Conservation (phyloP, 92 coral and sea anemone species). For the Umimayanthus chanpuru region DNA sequence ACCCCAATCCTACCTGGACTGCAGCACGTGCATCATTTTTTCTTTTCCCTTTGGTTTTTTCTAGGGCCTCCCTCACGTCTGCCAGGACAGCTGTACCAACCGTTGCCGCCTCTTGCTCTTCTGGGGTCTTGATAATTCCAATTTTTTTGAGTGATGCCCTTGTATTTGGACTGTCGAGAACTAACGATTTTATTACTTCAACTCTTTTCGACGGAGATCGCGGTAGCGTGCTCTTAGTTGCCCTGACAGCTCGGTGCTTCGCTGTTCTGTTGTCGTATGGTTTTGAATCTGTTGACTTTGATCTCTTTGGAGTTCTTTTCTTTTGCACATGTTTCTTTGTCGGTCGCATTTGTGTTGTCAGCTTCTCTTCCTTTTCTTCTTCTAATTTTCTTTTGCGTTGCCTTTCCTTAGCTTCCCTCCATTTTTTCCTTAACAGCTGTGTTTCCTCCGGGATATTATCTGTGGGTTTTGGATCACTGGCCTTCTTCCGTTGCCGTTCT, state of each 20-base stretch:
- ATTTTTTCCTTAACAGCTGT: conserved; percentile 24
- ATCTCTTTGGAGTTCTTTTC: not conserved
- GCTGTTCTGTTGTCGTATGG: conserved; percentile 24
- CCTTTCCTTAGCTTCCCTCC: conserved; percentile 24
- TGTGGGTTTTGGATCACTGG: conserved; percentile 11
- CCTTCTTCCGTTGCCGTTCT: not conserved
- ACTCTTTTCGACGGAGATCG: conserved; percentile 12
- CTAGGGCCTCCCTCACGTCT: too few species aligned
- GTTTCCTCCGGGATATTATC: conserved; percentile 17
- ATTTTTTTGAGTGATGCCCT: too few species aligned
- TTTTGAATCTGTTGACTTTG: not conserved
- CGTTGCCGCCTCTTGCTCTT: too few species aligned
- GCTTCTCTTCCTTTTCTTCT: not conserved
- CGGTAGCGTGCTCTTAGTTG: conserved; percentile 8
- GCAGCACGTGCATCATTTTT: too few species aligned
- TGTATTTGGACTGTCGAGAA: too few species aligned
- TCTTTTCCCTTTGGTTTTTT: too few species aligned
- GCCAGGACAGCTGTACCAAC: too few species aligned
- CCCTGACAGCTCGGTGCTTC: conserved; percentile 21
- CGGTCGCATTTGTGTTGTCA: too few species aligned
- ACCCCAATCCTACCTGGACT: too few species aligned
- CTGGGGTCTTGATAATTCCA: too few species aligned
- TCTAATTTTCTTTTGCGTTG: conserved; percentile 21
- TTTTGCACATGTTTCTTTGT: too few species aligned
- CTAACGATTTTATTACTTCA: conserved; percentile 7